Evolutionary conservation across 2,888 invertebrate genomes (phyloP).

Genomic region (Coremacera marginata): DNA sequence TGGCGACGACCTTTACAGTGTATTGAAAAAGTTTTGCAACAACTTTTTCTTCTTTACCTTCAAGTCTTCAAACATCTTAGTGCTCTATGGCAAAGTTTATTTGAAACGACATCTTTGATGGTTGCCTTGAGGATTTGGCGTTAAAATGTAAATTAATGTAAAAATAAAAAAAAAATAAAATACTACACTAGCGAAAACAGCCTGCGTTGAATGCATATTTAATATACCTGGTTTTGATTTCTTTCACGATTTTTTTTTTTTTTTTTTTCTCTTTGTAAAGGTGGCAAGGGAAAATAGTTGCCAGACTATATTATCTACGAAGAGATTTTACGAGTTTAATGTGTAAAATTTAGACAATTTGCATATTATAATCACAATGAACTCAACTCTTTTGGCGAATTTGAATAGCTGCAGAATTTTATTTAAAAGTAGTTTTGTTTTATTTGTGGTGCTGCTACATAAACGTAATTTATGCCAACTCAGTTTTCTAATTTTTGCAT

Average conservation of each 20-base stretch:
- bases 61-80: background rate
- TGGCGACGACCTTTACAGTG: background rate
- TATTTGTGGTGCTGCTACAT: no score
- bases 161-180: background rate
- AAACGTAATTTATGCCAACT: no score
- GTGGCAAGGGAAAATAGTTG: background rate
- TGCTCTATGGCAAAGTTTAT: background rate
- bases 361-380: background rate
- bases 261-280: no score
- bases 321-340: background rate
- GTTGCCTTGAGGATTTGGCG: constrained; percentile 24
- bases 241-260: no score
- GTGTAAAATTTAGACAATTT: background rate
- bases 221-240: no score
- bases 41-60: background rate
- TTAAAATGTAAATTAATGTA: background rate
- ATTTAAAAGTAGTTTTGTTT: no score
- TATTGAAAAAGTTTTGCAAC: background rate
- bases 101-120: constrained; percentile 14
- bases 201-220: no score
- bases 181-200: no score
- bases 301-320: background rate
- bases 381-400: no score
- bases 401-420: no score
- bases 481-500: no score